Percentiles rank a stretch among this genome's conserved stretches.
Conservation (phyloP, 2,113 vertebrate species). For the Ploceus nigricollis region DNA sequence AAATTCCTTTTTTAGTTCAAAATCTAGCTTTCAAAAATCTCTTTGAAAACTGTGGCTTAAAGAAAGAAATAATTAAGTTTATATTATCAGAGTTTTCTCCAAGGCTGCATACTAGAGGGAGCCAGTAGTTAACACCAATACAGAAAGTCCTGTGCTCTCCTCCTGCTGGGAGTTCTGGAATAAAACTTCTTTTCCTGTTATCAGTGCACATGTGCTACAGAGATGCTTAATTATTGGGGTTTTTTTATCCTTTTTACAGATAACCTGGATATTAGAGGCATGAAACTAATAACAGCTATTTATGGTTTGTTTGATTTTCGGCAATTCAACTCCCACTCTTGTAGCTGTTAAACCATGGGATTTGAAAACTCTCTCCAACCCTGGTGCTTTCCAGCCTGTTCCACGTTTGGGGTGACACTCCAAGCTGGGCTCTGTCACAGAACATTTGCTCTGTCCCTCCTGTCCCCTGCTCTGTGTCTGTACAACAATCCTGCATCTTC, state of each 20-base stretch:
- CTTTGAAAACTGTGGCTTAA: background rate
- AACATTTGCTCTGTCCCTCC: background rate
- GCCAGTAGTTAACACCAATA: background rate
- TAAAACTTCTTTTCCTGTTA: background rate
- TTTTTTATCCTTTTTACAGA: background rate
- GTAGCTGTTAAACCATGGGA: background rate
- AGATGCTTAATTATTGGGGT: background rate
- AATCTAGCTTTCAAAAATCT: background rate
- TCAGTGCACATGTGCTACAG: background rate
- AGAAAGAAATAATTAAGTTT: slow-evolving; percentile 17
- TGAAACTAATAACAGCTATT: background rate
- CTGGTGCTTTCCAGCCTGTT: background rate
- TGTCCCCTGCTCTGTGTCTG: background rate
- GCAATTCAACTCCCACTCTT: background rate
- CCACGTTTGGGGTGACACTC: background rate
- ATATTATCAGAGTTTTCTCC: background rate
- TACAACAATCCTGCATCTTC: background rate
- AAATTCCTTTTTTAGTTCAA: background rate
- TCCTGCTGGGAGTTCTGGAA: background rate
- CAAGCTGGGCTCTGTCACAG: background rate
- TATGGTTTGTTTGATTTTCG: background rate
- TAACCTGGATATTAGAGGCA: background rate
- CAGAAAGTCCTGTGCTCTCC: background rate
- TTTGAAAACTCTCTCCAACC: background rate
- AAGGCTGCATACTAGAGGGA: background rate